These are phyloP conservation scores for Aleadryas rufinucha DNA, from an alignment of 2,113 vertebrate species.

Conservation along the genomic window DNA sequence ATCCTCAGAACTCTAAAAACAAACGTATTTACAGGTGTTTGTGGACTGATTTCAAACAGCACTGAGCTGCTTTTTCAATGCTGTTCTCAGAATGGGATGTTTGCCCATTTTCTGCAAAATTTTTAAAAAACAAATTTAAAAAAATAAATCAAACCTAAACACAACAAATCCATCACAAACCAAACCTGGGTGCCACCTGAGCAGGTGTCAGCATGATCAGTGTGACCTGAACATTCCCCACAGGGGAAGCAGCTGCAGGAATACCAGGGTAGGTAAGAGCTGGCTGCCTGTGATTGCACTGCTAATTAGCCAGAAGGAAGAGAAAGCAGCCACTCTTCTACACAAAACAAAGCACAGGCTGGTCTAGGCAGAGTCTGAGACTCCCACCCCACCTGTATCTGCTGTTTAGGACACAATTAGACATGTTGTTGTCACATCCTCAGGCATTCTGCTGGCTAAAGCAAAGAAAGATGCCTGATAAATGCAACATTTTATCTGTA, in stretches of 20 bases:
- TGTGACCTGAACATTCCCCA: background rate
- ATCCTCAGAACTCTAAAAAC: background rate
- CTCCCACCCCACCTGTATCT: background rate
- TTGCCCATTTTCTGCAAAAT: background rate
- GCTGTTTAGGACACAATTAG: rapidly evolving
- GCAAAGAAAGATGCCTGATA: background rate
- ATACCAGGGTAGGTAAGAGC: background rate
- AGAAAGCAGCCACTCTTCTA: background rate
- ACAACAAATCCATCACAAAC: background rate
- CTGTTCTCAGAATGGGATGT: background rate
- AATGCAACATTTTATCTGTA: background rate
- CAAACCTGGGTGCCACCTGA: background rate
- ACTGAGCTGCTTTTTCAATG: background rate
- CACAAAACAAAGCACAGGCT: rapidly evolving
- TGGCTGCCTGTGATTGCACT: background rate
- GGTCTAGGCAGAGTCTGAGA: too few species aligned
- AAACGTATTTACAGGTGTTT: background rate
- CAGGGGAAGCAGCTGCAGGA: background rate
- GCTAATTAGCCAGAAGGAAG: background rate
- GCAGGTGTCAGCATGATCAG: background rate
- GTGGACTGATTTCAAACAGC: background rate
- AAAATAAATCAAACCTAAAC: background rate
- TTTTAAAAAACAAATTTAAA: background rate
- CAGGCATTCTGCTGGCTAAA: background rate
- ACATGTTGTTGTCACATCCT: rapidly evolving